A percentile compares a stretch with the other conserved stretches of the same genome.
phyloP scores from a whole-genome alignment of 2,113 vertebrate species.

The Carassius auratus region DNA sequence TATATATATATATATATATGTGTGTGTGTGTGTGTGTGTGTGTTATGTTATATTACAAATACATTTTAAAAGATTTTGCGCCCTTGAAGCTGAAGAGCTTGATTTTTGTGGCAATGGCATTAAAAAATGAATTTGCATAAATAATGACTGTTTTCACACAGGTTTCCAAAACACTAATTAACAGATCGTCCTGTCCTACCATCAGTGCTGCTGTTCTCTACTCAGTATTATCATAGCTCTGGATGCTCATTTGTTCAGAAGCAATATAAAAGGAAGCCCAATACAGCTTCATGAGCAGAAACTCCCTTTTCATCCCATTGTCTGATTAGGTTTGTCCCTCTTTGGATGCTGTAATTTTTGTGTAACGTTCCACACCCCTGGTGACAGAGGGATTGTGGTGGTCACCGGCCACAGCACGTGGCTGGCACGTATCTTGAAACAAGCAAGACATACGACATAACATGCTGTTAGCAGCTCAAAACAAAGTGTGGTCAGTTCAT shows the following conservation, averaged over 20 bases:
- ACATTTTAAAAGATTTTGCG: no score
- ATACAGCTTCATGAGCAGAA: constrained; percentile 4
- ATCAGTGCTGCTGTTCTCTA: background rate
- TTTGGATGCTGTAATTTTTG: constrained; percentile 59
- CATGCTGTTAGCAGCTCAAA: constrained; percentile 49
- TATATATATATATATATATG: no score
- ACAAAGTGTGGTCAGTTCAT: constrained; percentile 38
- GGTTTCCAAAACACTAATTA: background rate
- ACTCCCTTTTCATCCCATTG: constrained; percentile 12
- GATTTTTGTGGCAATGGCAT: background rate
- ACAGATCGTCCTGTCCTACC: no score
- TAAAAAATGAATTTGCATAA: background rate
- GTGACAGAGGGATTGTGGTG: background rate
- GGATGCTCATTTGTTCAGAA: background rate
- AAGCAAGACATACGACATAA: constrained; percentile 16
- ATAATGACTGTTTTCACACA: background rate
- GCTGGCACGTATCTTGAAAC: constrained; percentile 24
- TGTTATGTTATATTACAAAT: no score
- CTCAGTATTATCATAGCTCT: background rate
- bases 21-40: no score
- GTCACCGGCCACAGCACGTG: constrained; percentile 37
- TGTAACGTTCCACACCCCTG: constrained; percentile 41
- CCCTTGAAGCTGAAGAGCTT: no score
- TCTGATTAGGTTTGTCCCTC: constrained; percentile 52
- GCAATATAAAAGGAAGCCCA: background rate